These are phyloP conservation scores for Spinus pinus DNA, from an alignment of 2,797 vertebrate genomes.

Conservation along the genomic window DNA sequence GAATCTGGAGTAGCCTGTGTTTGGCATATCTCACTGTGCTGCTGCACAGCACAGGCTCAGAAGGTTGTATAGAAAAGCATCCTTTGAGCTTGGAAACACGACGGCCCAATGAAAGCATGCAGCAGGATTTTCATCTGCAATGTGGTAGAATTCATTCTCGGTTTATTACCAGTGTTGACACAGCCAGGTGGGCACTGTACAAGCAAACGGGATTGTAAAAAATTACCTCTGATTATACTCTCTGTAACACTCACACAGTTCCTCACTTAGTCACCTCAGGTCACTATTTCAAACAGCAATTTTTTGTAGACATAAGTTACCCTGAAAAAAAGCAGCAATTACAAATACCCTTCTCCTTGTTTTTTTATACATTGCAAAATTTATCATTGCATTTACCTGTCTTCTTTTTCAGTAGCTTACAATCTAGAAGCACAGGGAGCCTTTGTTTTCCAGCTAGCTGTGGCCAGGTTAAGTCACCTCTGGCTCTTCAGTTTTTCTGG, in stretches of 20 bases:
- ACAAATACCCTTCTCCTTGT: slow-evolving; percentile 72
- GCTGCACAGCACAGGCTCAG: slow-evolving; percentile 65
- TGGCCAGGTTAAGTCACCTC: slow-evolving; percentile 64
- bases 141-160: slow-evolving; percentile 66
- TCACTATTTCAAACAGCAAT: slow-evolving; percentile 76
- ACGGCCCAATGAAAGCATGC: slow-evolving; percentile 81
- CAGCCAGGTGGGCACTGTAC: slow-evolving; percentile 74
- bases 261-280: slow-evolving; percentile 74
- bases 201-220: slow-evolving; percentile 74
- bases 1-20: slow-evolving; percentile 64
- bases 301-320: slow-evolving; percentile 78
- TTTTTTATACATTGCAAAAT: slow-evolving; percentile 52
- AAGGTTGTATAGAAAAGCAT: slow-evolving; percentile 66
- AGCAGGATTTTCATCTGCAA: slow-evolving; percentile 70
- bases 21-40: slow-evolving; percentile 69
- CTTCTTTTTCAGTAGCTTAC: slow-evolving; percentile 74
- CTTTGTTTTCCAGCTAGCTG: slow-evolving; percentile 74
- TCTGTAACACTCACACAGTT: slow-evolving; percentile 64
- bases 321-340: slow-evolving; percentile 86
- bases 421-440: slow-evolving; percentile 72
- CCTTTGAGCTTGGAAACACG: slow-evolving; percentile 73
- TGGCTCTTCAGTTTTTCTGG: slow-evolving; percentile 76
- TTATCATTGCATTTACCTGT: slow-evolving; percentile 59
- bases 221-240: slow-evolving; percentile 74
- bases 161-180: slow-evolving; percentile 79